Evolutionary conservation across 2,888 invertebrate genomes (phyloP), one percentile per base, ranked within the genome.

Genomic region (Thera britannica): DNA sequence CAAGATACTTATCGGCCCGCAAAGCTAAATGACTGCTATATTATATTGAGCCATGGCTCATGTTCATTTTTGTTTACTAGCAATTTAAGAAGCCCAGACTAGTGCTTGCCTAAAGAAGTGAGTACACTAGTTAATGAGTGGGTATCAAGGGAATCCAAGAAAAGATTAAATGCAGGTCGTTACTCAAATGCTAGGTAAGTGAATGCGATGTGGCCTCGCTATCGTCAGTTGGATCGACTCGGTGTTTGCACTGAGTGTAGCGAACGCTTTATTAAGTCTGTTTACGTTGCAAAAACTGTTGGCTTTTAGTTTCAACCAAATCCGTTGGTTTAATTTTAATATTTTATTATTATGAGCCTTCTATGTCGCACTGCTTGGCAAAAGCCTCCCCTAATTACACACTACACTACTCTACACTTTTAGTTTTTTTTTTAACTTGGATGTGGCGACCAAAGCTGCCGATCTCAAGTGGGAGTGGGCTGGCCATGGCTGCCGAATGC

Each of bases 111-210:
- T 8, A 2, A 34, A 34, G 8, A 52, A 34, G 89, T 88, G 89
- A 86, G 89, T 89, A 91, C 88, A 90, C 87, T 86, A 89, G 90
- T 88, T 93, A 93, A 93, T 92, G 92, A 93, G 89, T 82, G 82
- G 87, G 85, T 91, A 90, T 91, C 90, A 89, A 86, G 89, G 84
- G 57, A 89, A 84, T 79, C 88, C 85, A 88, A 89, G 84, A 85
- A 89, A 90, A 90, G 91, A 92, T 92, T 90, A 88, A 92, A 91
- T 87, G 90, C 85, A 83, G 78, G 79, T 80, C 86, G 83, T 90
- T 89, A 87, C 83, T 90, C 89, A 88, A 86, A 81, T 82, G 78
- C 76, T 82, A 85, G 84, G 82, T 80, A 80, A 75, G 72, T 75
- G 72, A 75, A 75, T 74, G 75, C 67, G 71, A 68, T 64, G 65